Percentiles rank a stretch among this genome's conserved stretches.
Evolutionary conservation across 2,797 vertebrate species (phyloP).

Genomic region (Tauraco hartlaubi): DNA sequence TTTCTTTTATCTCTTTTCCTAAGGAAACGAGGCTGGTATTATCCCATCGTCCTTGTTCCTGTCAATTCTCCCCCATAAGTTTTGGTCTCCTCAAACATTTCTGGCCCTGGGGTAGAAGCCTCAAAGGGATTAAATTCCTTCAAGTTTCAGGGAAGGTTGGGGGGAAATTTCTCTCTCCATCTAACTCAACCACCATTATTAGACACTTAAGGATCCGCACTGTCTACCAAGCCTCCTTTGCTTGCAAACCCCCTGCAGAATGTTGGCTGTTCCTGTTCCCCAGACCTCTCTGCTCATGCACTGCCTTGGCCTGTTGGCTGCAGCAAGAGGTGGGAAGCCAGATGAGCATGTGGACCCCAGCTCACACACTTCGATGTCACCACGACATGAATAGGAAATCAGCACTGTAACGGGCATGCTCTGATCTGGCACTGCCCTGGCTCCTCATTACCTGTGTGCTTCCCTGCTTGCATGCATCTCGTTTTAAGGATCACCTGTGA

Average conservation of each 20-base stretch:
- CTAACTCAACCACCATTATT: background rate
- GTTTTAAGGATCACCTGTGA: background rate
- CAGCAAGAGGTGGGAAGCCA: background rate
- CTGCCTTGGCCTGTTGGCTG: background rate
- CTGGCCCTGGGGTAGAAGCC: background rate
- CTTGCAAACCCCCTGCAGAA: rapidly evolving
- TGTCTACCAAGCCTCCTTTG: background rate
- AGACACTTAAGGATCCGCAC: background rate
- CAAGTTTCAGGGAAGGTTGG: background rate
- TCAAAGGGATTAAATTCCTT: background rate
- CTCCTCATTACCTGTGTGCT: background rate
- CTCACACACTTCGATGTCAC: background rate
- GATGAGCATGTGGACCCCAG: background rate
- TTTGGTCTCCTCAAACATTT: background rate
- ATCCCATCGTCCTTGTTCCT: background rate
- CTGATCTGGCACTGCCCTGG: background rate
- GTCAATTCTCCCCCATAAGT: background rate
- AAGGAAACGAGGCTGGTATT: background rate
- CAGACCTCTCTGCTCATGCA: background rate
- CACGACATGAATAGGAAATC: background rate
- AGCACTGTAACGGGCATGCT: rapidly evolving
- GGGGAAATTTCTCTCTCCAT: background rate
- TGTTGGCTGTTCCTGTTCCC: rapidly evolving
- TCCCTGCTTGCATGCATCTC: rapidly evolving
- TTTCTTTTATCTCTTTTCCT: background rate